Conservation (phyloP, 2,888 invertebrate genomes). For the Tricholauxania praeusta region DNA sequence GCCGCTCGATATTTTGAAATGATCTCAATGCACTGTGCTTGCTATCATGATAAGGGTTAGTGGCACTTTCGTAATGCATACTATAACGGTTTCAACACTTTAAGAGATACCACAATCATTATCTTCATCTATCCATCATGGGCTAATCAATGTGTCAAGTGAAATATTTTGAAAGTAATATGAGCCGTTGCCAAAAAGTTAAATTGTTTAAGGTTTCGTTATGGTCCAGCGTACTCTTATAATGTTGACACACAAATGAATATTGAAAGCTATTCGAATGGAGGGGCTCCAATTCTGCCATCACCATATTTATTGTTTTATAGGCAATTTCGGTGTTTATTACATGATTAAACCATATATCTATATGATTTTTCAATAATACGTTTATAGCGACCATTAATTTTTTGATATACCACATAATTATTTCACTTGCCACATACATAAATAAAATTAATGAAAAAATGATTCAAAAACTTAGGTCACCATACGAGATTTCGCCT, state of each 20-base stretch:
- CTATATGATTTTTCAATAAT: slow-evolving; percentile 19
- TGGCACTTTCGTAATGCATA: not conserved
- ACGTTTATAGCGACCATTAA: slow-evolving; percentile 6
- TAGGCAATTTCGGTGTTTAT: not conserved
- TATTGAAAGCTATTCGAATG: slow-evolving; percentile 11
- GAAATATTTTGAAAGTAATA: slow-evolving; percentile 29
- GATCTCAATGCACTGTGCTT: not conserved
- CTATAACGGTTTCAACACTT: slow-evolving; percentile 21
- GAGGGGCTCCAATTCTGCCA: not conserved
- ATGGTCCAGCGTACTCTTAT: not conserved
- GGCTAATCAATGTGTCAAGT: slow-evolving; percentile 27
- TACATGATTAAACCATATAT: not conserved
- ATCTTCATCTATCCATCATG: slow-evolving; percentile 9
- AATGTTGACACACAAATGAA: slow-evolving; percentile 2
- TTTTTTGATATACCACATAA: slow-evolving; percentile 9
- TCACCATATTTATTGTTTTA: not conserved
- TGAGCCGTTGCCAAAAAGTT: not conserved
- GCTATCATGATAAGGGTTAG: slow-evolving; percentile 11
- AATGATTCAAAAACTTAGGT: slow-evolving; percentile 3
- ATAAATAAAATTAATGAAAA: slow-evolving; percentile 16
- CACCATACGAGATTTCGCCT: slow-evolving; percentile 25
- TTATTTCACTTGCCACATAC: slow-evolving; percentile 9
- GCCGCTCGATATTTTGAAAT: not conserved
- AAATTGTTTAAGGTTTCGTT: not conserved
- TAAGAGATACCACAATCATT: not conserved